phyloP scores from a whole-genome alignment of 1,140 invertebrate species.

The Ericerus pela region DNA sequence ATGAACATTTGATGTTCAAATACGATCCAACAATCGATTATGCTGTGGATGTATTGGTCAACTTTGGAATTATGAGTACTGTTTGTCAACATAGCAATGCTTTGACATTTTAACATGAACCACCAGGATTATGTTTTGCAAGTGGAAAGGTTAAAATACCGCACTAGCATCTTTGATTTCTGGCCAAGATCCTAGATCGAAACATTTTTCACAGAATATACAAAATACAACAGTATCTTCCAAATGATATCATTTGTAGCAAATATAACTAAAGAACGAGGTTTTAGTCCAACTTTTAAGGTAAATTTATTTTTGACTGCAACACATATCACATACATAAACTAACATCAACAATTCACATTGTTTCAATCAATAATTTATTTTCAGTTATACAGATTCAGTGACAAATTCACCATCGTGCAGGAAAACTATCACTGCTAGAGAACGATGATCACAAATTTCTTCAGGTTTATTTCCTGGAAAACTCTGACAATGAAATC shows the following conservation, averaged over 20 bases:
- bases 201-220: background rate
- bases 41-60: background rate
- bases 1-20: too few relatives aligned
- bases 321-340: conserved; percentile 30
- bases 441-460: background rate
- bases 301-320: background rate
- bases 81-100: conserved; percentile 8
- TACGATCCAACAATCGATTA: background rate
- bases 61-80: background rate
- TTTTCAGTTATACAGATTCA: too few relatives aligned
- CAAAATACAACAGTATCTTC: conserved; percentile 5
- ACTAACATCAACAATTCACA: conserved; percentile 18
- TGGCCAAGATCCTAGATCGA: conserved; percentile 18
- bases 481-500: background rate
- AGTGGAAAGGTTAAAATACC: conserved; percentile 22
- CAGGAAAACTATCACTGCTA: background rate
- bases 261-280: background rate
- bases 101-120: conserved; percentile 17
- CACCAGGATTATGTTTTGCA: conserved; percentile 19
- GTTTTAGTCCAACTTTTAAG: conserved; percentile 10
- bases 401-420: conserved; percentile 14
- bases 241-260: conserved; percentile 9
- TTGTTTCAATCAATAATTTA: too few relatives aligned
- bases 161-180: conserved; percentile 27
- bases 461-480: background rate